Percentiles rank a stretch among this genome's conserved stretches.
Conservation (phyloP, 2,113 vertebrate genomes). For the Pangasianodon hypophthalmus region DNA sequence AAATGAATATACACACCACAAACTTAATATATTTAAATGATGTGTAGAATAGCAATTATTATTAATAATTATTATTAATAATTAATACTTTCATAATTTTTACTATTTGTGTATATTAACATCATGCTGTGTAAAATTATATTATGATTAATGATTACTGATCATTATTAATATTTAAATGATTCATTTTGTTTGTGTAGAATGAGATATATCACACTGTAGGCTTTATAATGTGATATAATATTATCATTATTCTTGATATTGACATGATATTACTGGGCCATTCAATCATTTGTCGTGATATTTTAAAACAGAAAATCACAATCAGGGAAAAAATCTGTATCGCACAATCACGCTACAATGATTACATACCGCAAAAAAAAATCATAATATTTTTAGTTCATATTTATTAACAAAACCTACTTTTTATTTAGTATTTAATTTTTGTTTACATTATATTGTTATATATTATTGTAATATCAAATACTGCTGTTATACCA, state of each 20-base stretch:
- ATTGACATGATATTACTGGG: background rate
- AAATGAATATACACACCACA: background rate
- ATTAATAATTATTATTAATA: no score
- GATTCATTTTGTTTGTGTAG: background rate
- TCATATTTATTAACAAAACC: background rate
- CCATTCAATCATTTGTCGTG: no score
- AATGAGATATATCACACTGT: background rate
- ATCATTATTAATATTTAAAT: background rate
- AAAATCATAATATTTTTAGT: background rate
- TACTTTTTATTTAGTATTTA: background rate
- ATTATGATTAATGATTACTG: background rate
- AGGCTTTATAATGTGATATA: background rate
- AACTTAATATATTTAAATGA: background rate
- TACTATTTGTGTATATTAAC: background rate
- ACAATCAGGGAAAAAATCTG: background rate
- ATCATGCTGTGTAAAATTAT: background rate
- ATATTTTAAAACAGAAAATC: no score
- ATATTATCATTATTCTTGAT: background rate
- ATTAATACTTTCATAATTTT: background rate
- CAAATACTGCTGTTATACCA: background rate
- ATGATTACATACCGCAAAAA: background rate
- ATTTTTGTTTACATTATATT: no score
- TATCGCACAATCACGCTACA: no score
- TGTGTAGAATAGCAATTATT: background rate
- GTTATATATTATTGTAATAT: background rate